Base-by-base conservation (phyloP, 2,888 invertebrate genomes). In the Oscheius sp. region DNA sequence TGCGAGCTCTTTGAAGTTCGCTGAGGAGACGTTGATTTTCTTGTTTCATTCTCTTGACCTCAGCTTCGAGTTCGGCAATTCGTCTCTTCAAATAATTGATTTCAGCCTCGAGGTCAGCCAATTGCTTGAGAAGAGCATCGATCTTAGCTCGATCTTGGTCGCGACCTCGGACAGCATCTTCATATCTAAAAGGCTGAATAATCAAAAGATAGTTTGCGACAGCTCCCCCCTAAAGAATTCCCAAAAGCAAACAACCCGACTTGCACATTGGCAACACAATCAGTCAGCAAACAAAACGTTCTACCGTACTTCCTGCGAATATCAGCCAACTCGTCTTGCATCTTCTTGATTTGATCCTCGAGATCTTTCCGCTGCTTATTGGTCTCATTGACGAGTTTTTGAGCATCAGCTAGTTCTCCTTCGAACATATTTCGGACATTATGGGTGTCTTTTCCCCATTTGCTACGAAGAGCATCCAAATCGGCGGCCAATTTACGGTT, bases 71-170 rank as follows among this genome's bases (percentile, higher is more conserved):
- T 42, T 75, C 53, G 46, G 71, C 78, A 65, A 83, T 79, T 3
- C 81, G 71, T 17, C 84, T 76, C 52, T 75, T 75, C 66, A 83
- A 72, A 76, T 88, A 83, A 72, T 81, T 83, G 74, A 89, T 84
- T 79, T 89, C 89, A 33, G 87, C 86, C 74, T 89, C 88, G 66
- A 84, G 78, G 65, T 88, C 88, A 64, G 87, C 84, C 29, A 89
- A 77, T 71, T 87, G 87, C 61, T 86, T 85, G 76, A 89, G 87
- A 70, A 88, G 86, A 66, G 87, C 87, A 76, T 88, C 88, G 73
- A 89, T 87, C 65, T 83, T 84, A 33, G 88, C 88, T 46, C 86
- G 76, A 78, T 86, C 86, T 20, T 73, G 79, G 10, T 75, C 77
- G 29, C 87, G 78, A 17, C 73, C 79, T 17, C 76, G 72, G 37